Percentiles rank a stretch among this genome's conserved stretches.
These are phyloP conservation scores for Cataglyphis livida DNA, from an alignment of 2,888 invertebrate species.

Conservation along the genomic window DNA sequence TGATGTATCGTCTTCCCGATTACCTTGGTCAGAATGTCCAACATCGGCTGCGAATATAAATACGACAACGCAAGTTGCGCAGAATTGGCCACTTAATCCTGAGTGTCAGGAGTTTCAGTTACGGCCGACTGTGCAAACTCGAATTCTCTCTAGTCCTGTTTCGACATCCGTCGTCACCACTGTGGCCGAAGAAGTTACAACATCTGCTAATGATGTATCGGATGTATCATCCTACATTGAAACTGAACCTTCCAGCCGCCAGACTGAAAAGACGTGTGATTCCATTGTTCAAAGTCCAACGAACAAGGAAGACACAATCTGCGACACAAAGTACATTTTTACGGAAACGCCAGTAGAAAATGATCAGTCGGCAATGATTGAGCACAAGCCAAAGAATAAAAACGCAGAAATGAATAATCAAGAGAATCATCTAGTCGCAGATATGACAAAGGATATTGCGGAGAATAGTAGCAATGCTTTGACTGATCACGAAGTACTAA, in stretches of 20 bases:
- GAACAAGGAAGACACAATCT: conserved; percentile 27
- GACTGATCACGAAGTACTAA: conserved; percentile 42
- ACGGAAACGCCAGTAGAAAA: conserved; percentile 29
- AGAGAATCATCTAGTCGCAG: conserved; percentile 51
- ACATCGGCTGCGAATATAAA: conserved; percentile 44
- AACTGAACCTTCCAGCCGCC: conserved; percentile 20
- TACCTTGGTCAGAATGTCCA: conserved; percentile 74
- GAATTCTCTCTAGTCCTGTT: conserved; percentile 21
- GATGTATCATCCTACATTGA: conserved; percentile 30
- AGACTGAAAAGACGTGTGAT: conserved; percentile 50
- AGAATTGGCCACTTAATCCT: conserved; percentile 80
- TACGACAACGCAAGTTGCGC: conserved; percentile 57
- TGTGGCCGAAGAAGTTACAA: conserved; percentile 29
- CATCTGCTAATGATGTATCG: conserved; percentile 19
- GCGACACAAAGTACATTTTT: conserved; percentile 21
- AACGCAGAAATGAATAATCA: conserved; percentile 72
- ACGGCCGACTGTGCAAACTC: conserved; percentile 49
- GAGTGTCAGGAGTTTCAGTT: conserved; percentile 83
- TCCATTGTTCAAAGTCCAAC: conserved; percentile 43
- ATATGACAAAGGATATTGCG: conserved; percentile 58
- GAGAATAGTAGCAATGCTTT: background rate
- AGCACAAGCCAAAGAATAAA: conserved; percentile 10
- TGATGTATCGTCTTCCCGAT: conserved; percentile 73
- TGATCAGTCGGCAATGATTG: conserved; percentile 15
- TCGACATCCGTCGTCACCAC: conserved; percentile 51